These are phyloP conservation scores for Ditylenchus dipsaci DNA, from an alignment of 1,140 invertebrate species.

Conservation along the genomic window DNA sequence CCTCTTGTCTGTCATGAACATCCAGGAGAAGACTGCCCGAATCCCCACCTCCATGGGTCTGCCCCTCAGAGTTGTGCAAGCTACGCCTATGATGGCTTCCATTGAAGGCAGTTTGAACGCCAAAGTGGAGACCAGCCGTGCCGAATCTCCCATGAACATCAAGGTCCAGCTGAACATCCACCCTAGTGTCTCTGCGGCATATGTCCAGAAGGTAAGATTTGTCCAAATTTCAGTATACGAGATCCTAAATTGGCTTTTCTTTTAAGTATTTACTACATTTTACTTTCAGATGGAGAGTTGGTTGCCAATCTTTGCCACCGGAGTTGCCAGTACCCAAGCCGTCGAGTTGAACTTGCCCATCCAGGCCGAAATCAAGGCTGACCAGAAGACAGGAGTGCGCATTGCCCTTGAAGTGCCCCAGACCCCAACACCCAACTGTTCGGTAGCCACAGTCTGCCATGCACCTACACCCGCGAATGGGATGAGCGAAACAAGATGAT, in stretches of 20 bases:
- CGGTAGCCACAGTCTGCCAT: not conserved
- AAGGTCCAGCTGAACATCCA: not conserved
- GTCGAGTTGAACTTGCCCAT: conserved; percentile 5
- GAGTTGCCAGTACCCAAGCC: not conserved
- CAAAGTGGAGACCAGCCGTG: not conserved
- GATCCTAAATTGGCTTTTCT: too few relatives aligned
- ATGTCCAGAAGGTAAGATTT: not conserved
- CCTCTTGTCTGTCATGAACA: not conserved
- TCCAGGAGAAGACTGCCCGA: not conserved
- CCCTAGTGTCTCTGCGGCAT: not conserved
- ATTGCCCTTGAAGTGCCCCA: not conserved
- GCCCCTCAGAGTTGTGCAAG: not conserved
- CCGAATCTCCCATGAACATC: not conserved
- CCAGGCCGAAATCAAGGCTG: not conserved
- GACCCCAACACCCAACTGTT: not conserved
- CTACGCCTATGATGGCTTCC: not conserved
- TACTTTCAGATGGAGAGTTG: conserved; percentile 1
- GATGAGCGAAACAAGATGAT: not conserved
- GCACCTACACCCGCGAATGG: not conserved
- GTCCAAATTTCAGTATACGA: too few relatives aligned
- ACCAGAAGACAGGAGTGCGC: not conserved
- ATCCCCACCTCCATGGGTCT: conserved; percentile 10
- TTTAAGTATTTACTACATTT: too few relatives aligned
- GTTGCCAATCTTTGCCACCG: not conserved
- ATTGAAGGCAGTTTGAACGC: conserved; percentile 7